Conservation (phyloP, 1,140 invertebrate species). For the Rhizoglyphus robini region DNA sequence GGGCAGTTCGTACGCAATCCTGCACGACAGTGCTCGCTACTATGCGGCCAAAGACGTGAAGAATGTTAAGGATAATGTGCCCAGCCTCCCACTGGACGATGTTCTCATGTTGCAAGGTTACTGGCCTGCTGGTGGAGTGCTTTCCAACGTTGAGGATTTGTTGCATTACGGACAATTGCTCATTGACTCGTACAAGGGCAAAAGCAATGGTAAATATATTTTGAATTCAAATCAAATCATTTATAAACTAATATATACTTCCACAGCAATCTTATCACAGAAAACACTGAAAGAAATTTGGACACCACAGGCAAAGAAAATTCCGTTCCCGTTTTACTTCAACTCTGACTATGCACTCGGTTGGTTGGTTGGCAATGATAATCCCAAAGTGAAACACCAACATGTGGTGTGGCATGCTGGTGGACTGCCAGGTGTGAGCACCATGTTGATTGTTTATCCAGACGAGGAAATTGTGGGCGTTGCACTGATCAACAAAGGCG, state of each 20-base stretch:
- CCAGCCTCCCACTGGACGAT: not conserved
- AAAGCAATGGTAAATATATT: not conserved
- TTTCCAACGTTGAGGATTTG: constrained; percentile 17
- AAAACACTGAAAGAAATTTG: not conserved
- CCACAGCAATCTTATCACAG: no score
- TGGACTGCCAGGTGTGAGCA: no score
- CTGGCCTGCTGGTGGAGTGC: constrained; percentile 13
- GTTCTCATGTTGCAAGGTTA: not conserved
- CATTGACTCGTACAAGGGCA: no score
- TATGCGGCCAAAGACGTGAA: no score
- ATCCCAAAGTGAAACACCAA: not conserved
- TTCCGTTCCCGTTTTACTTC: not conserved
- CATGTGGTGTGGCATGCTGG: not conserved
- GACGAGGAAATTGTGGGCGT: not conserved
- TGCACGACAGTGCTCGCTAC: not conserved
- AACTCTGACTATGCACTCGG: not conserved
- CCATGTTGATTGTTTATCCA: no score
- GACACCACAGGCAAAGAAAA: not conserved
- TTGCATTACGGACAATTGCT: not conserved
- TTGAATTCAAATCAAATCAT: not conserved
- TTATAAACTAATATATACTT: not conserved
- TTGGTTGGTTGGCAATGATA: not conserved
- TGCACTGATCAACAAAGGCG: not conserved
- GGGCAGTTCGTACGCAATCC: not conserved
- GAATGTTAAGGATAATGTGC: not conserved